phyloP scores from a whole-genome alignment of 2,888 invertebrate genomes.

The Netelia inedita region DNA sequence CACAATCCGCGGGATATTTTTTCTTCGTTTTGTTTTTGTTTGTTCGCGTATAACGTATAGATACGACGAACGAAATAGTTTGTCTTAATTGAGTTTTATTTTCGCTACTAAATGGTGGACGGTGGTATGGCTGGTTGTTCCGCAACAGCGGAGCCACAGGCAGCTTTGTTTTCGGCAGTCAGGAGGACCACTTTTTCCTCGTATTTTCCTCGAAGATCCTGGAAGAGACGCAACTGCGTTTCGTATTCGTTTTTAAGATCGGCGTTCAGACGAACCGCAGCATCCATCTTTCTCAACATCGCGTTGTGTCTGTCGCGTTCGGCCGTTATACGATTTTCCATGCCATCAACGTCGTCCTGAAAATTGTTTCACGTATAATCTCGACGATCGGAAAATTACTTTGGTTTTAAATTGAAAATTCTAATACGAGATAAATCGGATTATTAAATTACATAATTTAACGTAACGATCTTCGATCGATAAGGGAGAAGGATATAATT shows the following conservation, averaged over 20 bases:
- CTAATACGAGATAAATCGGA: background rate
- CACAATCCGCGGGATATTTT: too few species aligned
- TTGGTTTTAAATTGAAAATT: constrained; percentile 16
- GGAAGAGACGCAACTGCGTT: constrained; percentile 90
- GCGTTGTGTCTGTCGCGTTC: constrained; percentile 91
- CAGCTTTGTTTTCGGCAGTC: constrained; percentile 86
- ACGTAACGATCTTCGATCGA: too few species aligned
- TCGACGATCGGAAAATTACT: background rate
- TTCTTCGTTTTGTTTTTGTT: too few species aligned
- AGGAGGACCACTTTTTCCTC: constrained; percentile 88
- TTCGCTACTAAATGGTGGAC: constrained; percentile 24
- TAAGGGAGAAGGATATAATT: too few species aligned
- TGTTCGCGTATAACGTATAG: too few species aligned
- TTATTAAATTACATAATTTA: too few species aligned
- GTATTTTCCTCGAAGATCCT: constrained; percentile 89
- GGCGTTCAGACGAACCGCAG: constrained; percentile 90
- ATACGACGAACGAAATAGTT: background rate
- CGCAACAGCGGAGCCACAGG: constrained; percentile 56
- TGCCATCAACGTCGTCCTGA: constrained; percentile 89
- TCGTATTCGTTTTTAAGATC: constrained; percentile 92
- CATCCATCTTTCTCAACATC: constrained; percentile 90
- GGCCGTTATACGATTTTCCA: constrained; percentile 89
- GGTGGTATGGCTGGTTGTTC: constrained; percentile 30
- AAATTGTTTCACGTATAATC: constrained; percentile 49
- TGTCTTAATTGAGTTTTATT: background rate